phyloP scores from a whole-genome alignment of 2,797 vertebrate species.

The Sitta carolinensis region DNA sequence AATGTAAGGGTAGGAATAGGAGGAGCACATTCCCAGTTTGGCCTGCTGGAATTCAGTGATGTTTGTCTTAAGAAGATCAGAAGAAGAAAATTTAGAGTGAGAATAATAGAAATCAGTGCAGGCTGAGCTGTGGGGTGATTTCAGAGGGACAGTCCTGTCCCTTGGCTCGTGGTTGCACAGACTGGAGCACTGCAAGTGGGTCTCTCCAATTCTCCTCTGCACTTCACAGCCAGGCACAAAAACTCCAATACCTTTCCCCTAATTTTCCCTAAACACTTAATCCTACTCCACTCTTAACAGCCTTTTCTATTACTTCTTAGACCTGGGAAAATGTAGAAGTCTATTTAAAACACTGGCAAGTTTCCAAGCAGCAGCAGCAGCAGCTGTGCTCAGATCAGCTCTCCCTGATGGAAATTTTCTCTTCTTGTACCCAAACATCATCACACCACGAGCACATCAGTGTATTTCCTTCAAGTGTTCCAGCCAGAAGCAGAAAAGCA shows the following conservation, averaged over 20 bases:
- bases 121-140: neutral
- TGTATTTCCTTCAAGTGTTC: neutral
- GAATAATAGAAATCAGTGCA: neutral
- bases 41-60: conserved; percentile 1
- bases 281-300: neutral
- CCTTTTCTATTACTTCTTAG: neutral
- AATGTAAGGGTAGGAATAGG: neutral
- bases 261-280: neutral
- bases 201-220: neutral
- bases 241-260: neutral
- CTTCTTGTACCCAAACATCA: neutral
- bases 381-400: neutral
- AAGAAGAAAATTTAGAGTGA: neutral
- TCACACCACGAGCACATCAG: neutral
- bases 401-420: neutral
- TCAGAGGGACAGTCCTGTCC: neutral
- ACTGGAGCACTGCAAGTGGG: neutral
- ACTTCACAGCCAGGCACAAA: neutral
- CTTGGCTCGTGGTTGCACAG: neutral
- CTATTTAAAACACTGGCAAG: conserved; percentile 27
- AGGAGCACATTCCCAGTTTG: neutral
- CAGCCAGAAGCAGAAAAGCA: neutral
- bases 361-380: conserved; percentile 24
- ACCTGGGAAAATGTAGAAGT: conserved; percentile 22
- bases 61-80: conserved; percentile 40